Base-by-base conservation (phyloP, 2,113 vertebrate genomes). In the Pelvicachromis taeniatus region DNA sequence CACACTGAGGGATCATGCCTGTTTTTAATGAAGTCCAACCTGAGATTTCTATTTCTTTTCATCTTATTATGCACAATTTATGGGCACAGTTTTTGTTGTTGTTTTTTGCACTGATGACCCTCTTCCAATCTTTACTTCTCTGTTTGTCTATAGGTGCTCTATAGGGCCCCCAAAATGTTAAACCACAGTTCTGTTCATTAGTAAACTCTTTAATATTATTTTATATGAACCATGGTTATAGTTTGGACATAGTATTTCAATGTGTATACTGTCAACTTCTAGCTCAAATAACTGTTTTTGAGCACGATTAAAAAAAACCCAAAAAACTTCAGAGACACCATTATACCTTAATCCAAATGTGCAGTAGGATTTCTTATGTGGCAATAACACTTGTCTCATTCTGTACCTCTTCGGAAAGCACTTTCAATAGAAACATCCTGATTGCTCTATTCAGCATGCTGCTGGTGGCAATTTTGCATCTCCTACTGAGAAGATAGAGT, bases 401-500 rank as follows among this genome's bases (percentile, higher is more conserved):
- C n/a, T 54, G 6, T 75, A 23, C 13, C 16, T 87, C n/a, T 45
- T 88, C 16, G 29, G 48, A 77, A 40, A 61, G 16, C 26, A 77
- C 75, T 55, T 78, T 87, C 79, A 81, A 31, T 75, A 45, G 58
- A 78, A 38, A 78, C 63, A 86, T 78, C 77, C 65, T 85, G 70
- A 91, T 86, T 88, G 78, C 73, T 81, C 83, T 81, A 38, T 83
- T 88, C 82, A 42, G 55, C n/a, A 14, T 4, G 3, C 26, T 55
- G 88, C 85, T 91, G 80, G 81, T 65, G 84, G 89, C 86, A 85
- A 58, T 59, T 78, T 40, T 77, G 80, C 10, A 12, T 80, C 56
- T 70, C 78, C 58, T 16, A 85, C 86, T 82, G 86, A 77, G 87
- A 89, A 78, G 52, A 85, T 59, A 84, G 82, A 50, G 52, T 90